Conservation (phyloP, 2,888 invertebrate species). For the Acanthoscelides obtectus region DNA sequence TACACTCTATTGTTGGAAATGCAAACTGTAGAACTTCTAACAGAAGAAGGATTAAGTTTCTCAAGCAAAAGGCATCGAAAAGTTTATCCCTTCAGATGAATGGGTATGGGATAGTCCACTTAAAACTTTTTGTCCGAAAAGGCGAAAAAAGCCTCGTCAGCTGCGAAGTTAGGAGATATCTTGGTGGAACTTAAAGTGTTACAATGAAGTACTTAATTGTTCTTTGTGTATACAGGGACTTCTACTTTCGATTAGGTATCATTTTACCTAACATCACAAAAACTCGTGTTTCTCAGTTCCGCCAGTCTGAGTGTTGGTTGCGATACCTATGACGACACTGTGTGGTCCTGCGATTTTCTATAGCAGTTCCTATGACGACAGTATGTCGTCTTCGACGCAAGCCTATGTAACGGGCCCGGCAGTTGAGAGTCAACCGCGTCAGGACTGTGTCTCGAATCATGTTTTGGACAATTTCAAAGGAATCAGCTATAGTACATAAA, state of each 20-base stretch:
- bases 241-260: neutral
- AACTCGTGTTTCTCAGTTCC: too few relatives aligned
- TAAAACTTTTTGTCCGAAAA: neutral
- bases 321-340: too few relatives aligned
- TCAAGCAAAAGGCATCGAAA: neutral
- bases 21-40: neutral
- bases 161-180: neutral
- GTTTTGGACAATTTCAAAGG: too few relatives aligned
- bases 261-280: too few relatives aligned
- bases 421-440: too few relatives aligned
- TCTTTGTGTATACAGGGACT: neutral
- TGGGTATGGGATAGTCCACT: neutral
- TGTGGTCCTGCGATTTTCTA: too few relatives aligned
- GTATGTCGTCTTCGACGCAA: too few relatives aligned
- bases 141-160: neutral
- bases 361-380: too few relatives aligned
- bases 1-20: neutral
- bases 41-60: neutral
- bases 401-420: too few relatives aligned
- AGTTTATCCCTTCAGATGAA: neutral
- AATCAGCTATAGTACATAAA: too few relatives aligned
- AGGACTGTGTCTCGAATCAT: too few relatives aligned
- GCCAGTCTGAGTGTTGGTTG: too few relatives aligned
- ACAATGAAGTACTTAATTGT: constrained; percentile 4
- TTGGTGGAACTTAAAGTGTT: neutral